phyloP scores from a whole-genome alignment of 2,888 invertebrate species.

The Sceliomorpha sp. region DNA sequence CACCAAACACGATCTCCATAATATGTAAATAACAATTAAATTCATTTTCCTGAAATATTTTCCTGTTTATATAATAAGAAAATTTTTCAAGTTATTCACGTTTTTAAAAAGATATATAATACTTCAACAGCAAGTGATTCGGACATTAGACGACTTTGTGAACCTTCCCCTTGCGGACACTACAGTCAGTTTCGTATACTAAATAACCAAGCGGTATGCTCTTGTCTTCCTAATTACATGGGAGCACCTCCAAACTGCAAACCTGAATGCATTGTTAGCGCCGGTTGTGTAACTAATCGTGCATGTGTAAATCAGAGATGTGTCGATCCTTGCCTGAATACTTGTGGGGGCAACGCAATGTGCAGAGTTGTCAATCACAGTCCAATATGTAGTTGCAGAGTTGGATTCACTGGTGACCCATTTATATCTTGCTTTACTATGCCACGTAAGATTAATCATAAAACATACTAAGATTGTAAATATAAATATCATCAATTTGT shows the following conservation, averaged over 20 bases:
- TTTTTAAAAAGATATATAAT: too few relatives aligned
- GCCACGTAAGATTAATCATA: conserved; percentile 71
- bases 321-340: conserved; percentile 80
- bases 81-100: too few relatives aligned
- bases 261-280: conserved; percentile 91
- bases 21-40: too few relatives aligned
- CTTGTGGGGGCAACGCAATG: conserved; percentile 80
- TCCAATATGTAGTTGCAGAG: conserved; percentile 82
- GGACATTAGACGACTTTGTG: conserved; percentile 87
- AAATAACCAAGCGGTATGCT: conserved; percentile 89
- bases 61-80: too few relatives aligned
- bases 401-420: conserved; percentile 85
- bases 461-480: not conserved
- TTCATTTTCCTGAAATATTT: too few relatives aligned
- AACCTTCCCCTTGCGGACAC: conserved; percentile 89
- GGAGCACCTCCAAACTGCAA: conserved; percentile 89
- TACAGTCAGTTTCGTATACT: conserved; percentile 91
- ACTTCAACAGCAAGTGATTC: conserved; percentile 57
- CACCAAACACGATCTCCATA: too few relatives aligned
- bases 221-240: conserved; percentile 88
- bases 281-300: conserved; percentile 89
- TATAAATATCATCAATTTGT: conserved; percentile 6
- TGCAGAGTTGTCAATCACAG: conserved; percentile 80
- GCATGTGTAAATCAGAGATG: conserved; percentile 92
- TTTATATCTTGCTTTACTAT: conserved; percentile 82